These are phyloP conservation scores for Onthophagus taurus DNA, from an alignment of 1,140 invertebrate species.

Conservation along the genomic window DNA sequence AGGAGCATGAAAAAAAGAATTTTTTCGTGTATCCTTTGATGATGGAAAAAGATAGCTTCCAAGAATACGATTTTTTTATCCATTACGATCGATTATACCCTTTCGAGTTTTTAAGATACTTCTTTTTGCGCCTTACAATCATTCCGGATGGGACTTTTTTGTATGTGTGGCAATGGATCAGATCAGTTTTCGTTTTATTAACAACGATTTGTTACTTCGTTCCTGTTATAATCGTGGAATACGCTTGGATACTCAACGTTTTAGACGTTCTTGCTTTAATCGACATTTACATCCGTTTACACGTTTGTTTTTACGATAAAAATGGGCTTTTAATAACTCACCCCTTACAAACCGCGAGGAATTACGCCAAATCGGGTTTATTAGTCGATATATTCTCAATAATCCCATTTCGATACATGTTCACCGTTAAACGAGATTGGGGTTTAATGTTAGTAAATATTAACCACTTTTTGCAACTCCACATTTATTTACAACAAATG, in stretches of 20 bases:
- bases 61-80: constrained; percentile 13
- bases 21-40: constrained; percentile 8
- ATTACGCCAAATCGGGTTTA: constrained; percentile 36
- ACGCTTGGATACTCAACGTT: constrained; percentile 9
- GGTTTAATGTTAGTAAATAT: background rate
- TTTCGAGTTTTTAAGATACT: constrained; percentile 4
- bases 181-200: constrained; percentile 6
- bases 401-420: constrained; percentile 7
- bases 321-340: constrained; percentile 37
- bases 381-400: constrained; percentile 31
- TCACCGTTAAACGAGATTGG: background rate
- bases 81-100: constrained; percentile 7
- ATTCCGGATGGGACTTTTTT: constrained; percentile 11
- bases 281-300: constrained; percentile 26
- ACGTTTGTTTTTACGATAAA: constrained; percentile 38
- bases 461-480: constrained; percentile 8
- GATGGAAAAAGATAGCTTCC: constrained; percentile 5
- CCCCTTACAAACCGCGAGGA: constrained; percentile 35
- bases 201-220: constrained; percentile 8
- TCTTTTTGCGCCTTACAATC: constrained; percentile 9
- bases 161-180: constrained; percentile 10
- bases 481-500: constrained; percentile 3
- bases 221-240: background rate
- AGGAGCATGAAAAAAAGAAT: background rate
- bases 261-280: constrained; percentile 13